Evolutionary conservation across 2,113 vertebrate genomes (phyloP), one percentile per base, ranked within the genome.

Genomic region (Garra rufa): DNA sequence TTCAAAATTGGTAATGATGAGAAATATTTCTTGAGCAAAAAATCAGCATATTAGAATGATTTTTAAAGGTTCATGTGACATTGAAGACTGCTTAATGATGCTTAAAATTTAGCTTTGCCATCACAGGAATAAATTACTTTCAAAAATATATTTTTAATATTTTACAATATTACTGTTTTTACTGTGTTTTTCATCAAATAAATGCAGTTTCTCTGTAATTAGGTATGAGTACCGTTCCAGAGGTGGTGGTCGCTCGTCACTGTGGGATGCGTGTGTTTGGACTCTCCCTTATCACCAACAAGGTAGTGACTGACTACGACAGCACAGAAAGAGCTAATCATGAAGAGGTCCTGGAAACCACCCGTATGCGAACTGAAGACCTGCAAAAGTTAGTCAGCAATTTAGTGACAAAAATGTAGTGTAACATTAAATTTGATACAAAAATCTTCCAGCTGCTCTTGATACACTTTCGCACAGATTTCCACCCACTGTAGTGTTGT

Each of bases 221-320:
- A 95, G 95, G 95, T 17, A 96, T 95, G 95, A 96, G 95, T 78
- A 96, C 94, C 0, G 93, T 94, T 19, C 95, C 94, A 0, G 95
- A 96, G 88, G 95, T 96, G 85, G 86, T 94, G 80, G 90, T 94
- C 85, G 95, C 95, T 7, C 93, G 92, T 34, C 95, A 96, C 88
- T 95, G 94, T 34, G 92, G 94, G 65, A 15, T 96, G 67, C 93
- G 93, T 0, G 94, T 95, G 43, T 76, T 95, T 55, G 95, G 95
- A 65, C 87, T 96, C 55, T 95, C 94, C 11, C 93, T 96, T 46
- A 92, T 96, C 83, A 95, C 95, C 87, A 95, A 96, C 89, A 94
- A 90, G 48, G 93, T 92, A 0, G 93, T 95, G 87, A 85, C 63
- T 0, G 88, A 94, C 71, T 96, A 95, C 14, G 85, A 91, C 52